These are phyloP conservation scores for Himalopsyche phryganea DNA, from an alignment of 1,140 invertebrate genomes.

Conservation along the genomic window DNA sequence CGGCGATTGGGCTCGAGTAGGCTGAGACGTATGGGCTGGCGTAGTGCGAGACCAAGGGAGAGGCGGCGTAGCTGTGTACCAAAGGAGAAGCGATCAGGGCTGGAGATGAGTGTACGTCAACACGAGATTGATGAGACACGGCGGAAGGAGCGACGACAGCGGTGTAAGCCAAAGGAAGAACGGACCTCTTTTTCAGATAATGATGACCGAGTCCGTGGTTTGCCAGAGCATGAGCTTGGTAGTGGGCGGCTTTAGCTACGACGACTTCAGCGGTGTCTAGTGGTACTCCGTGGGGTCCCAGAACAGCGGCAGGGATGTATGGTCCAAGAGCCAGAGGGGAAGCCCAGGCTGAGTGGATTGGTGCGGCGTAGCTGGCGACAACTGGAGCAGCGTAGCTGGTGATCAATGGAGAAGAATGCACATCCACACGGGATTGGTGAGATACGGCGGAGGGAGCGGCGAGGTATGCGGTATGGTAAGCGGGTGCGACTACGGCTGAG, in stretches of 20 bases:
- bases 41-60: conserved; percentile 10
- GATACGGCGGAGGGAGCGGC: conserved; percentile 38
- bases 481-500: conserved; percentile 9
- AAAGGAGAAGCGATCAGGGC: conserved; percentile 6
- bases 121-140: conserved; percentile 32
- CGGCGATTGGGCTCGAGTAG: background rate
- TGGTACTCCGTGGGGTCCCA: conserved; percentile 44
- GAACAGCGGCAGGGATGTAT: conserved; percentile 41
- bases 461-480: conserved; percentile 31
- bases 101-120: conserved; percentile 26
- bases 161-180: conserved; percentile 43
- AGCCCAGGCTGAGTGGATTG: conserved; percentile 40
- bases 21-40: conserved; percentile 6
- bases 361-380: conserved; percentile 31
- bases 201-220: conserved; percentile 40
- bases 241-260: conserved; percentile 47
- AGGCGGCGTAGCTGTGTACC: conserved; percentile 17
- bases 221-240: conserved; percentile 45
- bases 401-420: conserved; percentile 37
- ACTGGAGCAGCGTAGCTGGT: conserved; percentile 33
- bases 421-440: conserved; percentile 44
- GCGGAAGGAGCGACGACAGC: conserved; percentile 31
- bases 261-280: conserved; percentile 50
- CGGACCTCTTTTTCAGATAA: conserved; percentile 39
- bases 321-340: conserved; percentile 33